A percentile compares a stretch with the other conserved stretches of the same genome.
phyloP scores from a whole-genome alignment of 2,888 invertebrate genomes.

The Pyrrhia umbra region DNA sequence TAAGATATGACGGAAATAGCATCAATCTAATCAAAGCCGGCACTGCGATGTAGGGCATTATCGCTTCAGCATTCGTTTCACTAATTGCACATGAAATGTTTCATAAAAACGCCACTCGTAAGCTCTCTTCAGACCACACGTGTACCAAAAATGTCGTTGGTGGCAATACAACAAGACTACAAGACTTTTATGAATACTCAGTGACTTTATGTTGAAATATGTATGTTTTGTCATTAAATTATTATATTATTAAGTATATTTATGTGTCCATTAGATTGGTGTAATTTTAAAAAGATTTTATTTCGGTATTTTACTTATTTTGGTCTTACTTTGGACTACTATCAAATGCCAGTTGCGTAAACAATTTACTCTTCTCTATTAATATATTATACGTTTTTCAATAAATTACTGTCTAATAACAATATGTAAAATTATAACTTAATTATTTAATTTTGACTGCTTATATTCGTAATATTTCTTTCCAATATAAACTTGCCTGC shows the following conservation, averaged over 20 bases:
- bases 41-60: conserved; percentile 44
- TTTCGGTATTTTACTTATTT: conserved; percentile 13
- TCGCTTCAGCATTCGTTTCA: conserved; percentile 48
- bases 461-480: conserved; percentile 12
- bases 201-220: conserved; percentile 45
- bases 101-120: conserved; percentile 36
- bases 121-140: conserved; percentile 55
- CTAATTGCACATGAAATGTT: conserved; percentile 34
- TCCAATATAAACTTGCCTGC: conserved; percentile 56
- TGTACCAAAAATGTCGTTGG: conserved; percentile 34
- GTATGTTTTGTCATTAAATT: conserved; percentile 28
- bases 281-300: neutral
- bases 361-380: neutral
- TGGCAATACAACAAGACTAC: conserved; percentile 33
- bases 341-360: neutral
- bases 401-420: neutral
- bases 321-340: neutral
- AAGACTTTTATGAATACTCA: conserved; percentile 64
- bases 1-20: conserved; percentile 28
- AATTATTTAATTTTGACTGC: conserved; percentile 26
- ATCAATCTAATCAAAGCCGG: conserved; percentile 34
- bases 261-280: neutral
- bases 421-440: neutral
- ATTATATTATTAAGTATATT: conserved; percentile 4
- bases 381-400: neutral